Base-by-base conservation (phyloP, 2,888 invertebrate genomes). In the Archaeoteleia sp. region DNA sequence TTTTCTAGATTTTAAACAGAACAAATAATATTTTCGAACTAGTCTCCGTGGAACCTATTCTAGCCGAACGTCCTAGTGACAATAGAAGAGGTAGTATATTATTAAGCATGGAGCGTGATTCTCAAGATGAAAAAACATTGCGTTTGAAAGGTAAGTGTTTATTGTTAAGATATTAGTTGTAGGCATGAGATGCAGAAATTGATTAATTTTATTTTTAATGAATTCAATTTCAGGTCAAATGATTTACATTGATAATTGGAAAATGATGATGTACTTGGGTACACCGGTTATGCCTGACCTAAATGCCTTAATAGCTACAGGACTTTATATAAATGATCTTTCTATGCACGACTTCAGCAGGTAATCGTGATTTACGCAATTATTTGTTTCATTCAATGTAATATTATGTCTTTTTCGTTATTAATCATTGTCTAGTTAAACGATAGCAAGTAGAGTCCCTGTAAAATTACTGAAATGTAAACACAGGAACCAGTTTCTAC, bases 261-360 rank as follows among this genome's bases (percentile, higher is more conserved):
- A 94, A 69, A 94, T 96, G 92, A 95, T 98, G 87, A 95, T 98
- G 91, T 98, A 97, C 82, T 87, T 98, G 46, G 97, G 96, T 4
- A 96, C 97, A 0, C 98, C 98, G 0, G 95, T 97, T 23, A 96
- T 98, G 95, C 95, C 95, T 0, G 96, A 97, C 84, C 87, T 98
- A 40, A 93, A 95, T n/a, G 93, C 95, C 0, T 90, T 98, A 76
- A 94, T 97, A 67, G 93, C 93, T 37, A 95, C 96, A 0, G 97
- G 98, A 0, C 89, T 98, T 0, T 98, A 96, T 83, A 97, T 98
- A 82, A 98, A 98, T 82, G 98, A 98, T 86, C 89, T 98, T 46
- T 97, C 97, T n/a, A 96, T 98, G 94, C 98, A 98, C 81, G 98
- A 98, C 83, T 98, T 97, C 73, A 97, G 97, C 89, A 91, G 98